These are phyloP conservation scores for Anas platyrhynchos DNA, from an alignment of 2,113 vertebrate genomes.

Conservation along the genomic window DNA sequence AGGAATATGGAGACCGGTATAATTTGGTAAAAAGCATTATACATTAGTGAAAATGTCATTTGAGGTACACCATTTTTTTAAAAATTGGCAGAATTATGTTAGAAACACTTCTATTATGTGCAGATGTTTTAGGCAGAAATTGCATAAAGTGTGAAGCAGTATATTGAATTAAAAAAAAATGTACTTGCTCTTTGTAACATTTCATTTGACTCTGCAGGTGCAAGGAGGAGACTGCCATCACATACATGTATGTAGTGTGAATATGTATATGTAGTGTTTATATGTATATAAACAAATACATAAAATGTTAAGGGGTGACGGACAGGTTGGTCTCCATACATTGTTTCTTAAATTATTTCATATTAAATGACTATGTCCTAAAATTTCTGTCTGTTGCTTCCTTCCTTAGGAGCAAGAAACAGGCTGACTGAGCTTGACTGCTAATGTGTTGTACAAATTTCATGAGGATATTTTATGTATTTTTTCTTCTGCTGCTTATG, in stretches of 20 bases:
- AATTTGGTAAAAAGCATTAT: background rate
- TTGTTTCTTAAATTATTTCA: background rate
- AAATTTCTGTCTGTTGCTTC: background rate
- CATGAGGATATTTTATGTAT: slow-evolving; percentile 24
- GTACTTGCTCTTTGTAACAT: background rate
- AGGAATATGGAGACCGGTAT: background rate
- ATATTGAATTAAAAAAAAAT: background rate
- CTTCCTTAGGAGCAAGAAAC: background rate
- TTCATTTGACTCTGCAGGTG: background rate
- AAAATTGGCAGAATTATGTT: background rate
- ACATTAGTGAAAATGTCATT: background rate
- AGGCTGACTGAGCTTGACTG: background rate
- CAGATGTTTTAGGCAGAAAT: background rate
- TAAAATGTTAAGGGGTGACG: background rate
- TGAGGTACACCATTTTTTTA: background rate
- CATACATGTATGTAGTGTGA: background rate
- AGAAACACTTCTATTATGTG: background rate
- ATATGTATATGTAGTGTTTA: background rate
- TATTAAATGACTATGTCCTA: background rate
- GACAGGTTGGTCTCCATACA: rapidly evolving
- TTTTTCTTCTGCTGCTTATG: slow-evolving; percentile 39
- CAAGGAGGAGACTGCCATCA: background rate
- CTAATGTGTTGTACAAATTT: background rate
- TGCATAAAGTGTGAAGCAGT: background rate
- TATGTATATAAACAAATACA: rapidly evolving